Percentiles rank a stretch among this genome's conserved stretches.
Conservation (phyloP, 2,113 vertebrate genomes). For the Tragelaphus strepsiceros region DNA sequence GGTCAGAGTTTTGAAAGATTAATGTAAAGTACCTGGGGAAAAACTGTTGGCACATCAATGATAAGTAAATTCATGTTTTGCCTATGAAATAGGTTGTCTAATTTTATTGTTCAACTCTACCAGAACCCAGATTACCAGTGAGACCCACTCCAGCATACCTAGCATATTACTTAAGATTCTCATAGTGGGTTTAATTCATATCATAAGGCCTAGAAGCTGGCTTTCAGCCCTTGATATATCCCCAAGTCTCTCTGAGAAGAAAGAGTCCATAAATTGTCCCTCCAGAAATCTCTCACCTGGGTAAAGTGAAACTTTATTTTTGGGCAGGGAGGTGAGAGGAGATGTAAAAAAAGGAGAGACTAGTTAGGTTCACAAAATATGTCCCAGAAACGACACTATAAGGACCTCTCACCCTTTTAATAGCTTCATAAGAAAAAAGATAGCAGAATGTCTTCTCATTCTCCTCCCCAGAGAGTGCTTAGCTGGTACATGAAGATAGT, state of each 20-base stretch:
- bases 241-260: neutral
- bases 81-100: constrained; percentile 1
- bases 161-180: neutral
- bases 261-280: neutral
- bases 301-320: neutral
- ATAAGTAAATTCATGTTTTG: constrained; percentile 42
- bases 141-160: neutral
- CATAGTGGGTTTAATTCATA: neutral
- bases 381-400: neutral
- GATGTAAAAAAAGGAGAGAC: neutral
- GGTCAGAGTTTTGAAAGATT: constrained; percentile 41
- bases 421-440: neutral
- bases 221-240: neutral
- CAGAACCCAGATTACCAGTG: neutral
- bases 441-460: neutral
- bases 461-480: neutral
- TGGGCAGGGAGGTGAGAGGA: neutral
- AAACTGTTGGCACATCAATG: neutral
- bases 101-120: constrained; percentile 30
- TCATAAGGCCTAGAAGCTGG: neutral
- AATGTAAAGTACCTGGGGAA: constrained; percentile 32
- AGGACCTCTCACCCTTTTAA: neutral
- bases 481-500: neutral
- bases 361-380: neutral
- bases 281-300: neutral